Base-by-base conservation (phyloP, 2,797 vertebrate genomes). In the Dromococcyx pavoninus region DNA sequence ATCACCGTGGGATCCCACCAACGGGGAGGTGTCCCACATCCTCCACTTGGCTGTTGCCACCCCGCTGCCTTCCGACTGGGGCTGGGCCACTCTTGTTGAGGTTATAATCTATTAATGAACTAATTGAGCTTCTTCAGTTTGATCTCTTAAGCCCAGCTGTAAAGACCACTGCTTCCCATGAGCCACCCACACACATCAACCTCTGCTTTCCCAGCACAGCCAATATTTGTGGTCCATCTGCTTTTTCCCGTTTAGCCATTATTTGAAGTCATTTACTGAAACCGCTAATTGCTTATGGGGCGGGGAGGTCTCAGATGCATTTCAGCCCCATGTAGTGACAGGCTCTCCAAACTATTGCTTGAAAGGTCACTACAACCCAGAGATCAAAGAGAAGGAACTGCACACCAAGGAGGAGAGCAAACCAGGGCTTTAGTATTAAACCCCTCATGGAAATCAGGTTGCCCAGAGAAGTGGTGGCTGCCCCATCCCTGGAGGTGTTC, bases 1-100 rank as follows among this genome's bases (percentile, higher is more conserved):
- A 46, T 48, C 46, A 10, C 46, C 21, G 46, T 6, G 23, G 46
- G 22, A 48, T 48, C 46, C 39, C 39, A 41, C 39, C 39, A 14
- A 41, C 14, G 14, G 14, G 39, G 39, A 41, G 39, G 41, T 14
- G 14, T 8, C 16, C 65, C 5, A 3, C 71, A 25, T 24, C n/a
- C 72, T 9, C n/a, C 1, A 9, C 43, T 43, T 12, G 0, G 56
- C 77, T 22, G 61, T n/a, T 14, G 39, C 32, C 32, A 11, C n/a
- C 24, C 23, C 15, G 25, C 51, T 54, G 53, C 53, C 53, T 30
- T 19, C 2, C 0, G 27, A 21, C 28, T 2, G 0, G 65, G 39
- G 24, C 35, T 37, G 23, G 2, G 32, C 9, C 2, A 6, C 37
- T 39, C 33, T 7, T 7, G 1, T 61, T 28, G 44, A 53, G 9